Base-by-base conservation (phyloP, 1,140 invertebrate species). In the Lepeophtheirus salmonis region DNA sequence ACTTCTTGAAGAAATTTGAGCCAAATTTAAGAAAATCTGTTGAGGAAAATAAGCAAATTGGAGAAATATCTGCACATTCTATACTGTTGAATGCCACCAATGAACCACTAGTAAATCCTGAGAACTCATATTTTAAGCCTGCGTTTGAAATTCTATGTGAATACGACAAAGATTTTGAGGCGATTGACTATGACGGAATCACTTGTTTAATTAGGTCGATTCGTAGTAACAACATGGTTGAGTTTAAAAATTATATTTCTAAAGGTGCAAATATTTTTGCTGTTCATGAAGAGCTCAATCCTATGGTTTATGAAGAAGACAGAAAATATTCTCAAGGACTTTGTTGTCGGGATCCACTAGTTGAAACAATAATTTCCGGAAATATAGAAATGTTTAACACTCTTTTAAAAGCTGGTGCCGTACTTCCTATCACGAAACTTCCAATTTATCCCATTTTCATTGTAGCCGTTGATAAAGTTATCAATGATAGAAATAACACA, bases 71-170 rank as follows among this genome's bases (percentile, higher is more conserved):
- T 10, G 30, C 30, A n/a, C 30, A 41, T 41, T 6, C 6, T 6
- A 41, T 41, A 10, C 6, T 41, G 30, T 41, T 41, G 30, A 41
- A 6, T 41, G 30, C 30, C n/a, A 41, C 30, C 6, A 41, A 41
- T 41, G 30, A 41, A 1, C 56, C 72, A 65, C 59, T 72, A 2
- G 64, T 68, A 61, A 64, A 65, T 51, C 70, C 70, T 53, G 69
- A 71, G 17, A 67, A 70, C 65, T 64, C 70, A 14, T 72, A 72
- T 64, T 62, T 68, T 18, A 62, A 62, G 20, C 68, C 67, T 18
- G 63, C 58, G 23, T 62, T 63, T 30, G 64, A 67, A 52, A 50
- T 56, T n/a, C 64, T 64, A 56, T 25, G 60, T 51, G 56, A 63
- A 16, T 63, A 60, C 51, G 10, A 55, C 61, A 14, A 64, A 21